Base-by-base conservation (phyloP, 2,113 vertebrate genomes). In the Climacteris rufus region DNA sequence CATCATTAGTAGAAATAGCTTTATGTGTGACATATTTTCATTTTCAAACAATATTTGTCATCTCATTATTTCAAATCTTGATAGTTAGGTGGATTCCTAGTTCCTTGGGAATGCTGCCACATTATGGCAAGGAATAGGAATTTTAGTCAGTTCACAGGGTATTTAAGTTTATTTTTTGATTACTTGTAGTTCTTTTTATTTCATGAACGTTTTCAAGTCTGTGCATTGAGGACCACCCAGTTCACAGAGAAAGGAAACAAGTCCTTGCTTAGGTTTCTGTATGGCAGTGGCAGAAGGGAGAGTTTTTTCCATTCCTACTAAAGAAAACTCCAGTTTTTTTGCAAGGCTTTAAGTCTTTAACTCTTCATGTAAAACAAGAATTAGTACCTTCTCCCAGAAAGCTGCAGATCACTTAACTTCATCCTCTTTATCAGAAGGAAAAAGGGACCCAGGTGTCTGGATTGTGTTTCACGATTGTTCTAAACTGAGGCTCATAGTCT, bases 1-100 rank as follows among this genome's bases (percentile, higher is more conserved):
- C 80, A 76, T 87, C 80, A 54, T 69, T 79, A 87, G 87, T 76
- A 78, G 89, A 39, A 53, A 39, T 61, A 78, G 76, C 77, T 89
- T 75, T 61, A 23, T 54, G 35, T 86, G 71, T 92, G 83, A 65
- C 49, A 22, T 66, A 57, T 42, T 93, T 81, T 81, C 83, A 81
- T 97, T 93, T 81, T 68, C 86, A 93, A 93, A 44, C 10, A 6
- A 6, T 80, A 75, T 71, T 71, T 90, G 37, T 75, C 71, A 92
- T 93, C 80, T 94, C 80, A 84, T 97, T 91, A 59, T 78, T 78
- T 87, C 76, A 59, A 70, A 45, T 66, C 68, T 89, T 64, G 53
- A 40, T 68, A 47, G 37, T n/a, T 61, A 83, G 60, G 44, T 81
- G 80, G 76, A 76, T 75, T 81, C 82, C 33, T 49, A n/a, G 20